Evolutionary conservation across 2,113 vertebrate species (phyloP).

Genomic region (Arizona elegans): DNA sequence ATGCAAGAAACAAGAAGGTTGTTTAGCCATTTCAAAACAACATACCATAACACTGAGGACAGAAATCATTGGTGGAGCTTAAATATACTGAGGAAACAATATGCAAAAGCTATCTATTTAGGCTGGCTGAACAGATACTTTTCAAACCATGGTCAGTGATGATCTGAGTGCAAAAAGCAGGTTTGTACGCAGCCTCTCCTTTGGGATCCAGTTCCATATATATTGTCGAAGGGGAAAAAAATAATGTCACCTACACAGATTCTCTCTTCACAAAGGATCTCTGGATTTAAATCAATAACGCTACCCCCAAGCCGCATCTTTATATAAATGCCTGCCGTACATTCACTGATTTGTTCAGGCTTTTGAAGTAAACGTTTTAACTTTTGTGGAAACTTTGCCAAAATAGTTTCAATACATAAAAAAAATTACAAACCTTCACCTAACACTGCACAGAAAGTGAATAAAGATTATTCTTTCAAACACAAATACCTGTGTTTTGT

Average conservation of each 20-base stretch:
- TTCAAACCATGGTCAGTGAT: background rate
- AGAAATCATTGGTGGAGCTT: conserved; percentile 18
- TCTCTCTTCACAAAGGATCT: background rate
- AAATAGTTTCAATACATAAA: conserved; percentile 64
- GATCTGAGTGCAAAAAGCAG: background rate
- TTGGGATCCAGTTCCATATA: background rate
- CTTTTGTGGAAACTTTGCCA: conserved; percentile 77
- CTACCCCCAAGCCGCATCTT: conserved; percentile 26
- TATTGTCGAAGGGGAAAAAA: background rate
- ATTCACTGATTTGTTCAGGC: conserved; percentile 67
- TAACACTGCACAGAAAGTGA: conserved; percentile 77
- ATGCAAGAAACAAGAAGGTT: background rate
- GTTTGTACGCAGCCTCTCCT: background rate
- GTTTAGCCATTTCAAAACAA: background rate
- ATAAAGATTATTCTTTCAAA: conserved; percentile 65
- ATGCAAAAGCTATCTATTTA: conserved; percentile 7
- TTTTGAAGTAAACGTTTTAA: conserved; percentile 75
- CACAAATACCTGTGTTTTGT: conserved; percentile 70
- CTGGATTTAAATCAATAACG: background rate
- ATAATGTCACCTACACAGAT: background rate
- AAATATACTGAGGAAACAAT: background rate
- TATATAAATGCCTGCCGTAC: conserved; percentile 46
- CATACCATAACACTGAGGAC: background rate
- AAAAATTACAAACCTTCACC: conserved; percentile 68
- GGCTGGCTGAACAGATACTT: background rate